Evolutionary conservation across 2,888 invertebrate species (phyloP), one percentile per base, ranked within the genome.

Genomic region (Hemaris fuciformis): DNA sequence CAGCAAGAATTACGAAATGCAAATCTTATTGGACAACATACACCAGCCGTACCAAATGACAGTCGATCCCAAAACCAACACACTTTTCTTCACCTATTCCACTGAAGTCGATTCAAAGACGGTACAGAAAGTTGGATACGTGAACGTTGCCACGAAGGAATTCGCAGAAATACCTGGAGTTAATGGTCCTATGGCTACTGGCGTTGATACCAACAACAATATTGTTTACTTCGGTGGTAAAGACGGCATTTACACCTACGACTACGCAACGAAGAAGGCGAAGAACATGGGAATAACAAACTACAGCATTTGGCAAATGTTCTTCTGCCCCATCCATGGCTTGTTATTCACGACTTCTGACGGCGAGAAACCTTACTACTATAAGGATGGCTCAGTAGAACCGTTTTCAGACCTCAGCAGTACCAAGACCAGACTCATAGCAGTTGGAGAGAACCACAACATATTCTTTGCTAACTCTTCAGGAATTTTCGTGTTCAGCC

Each of bases 301-400:
- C 4, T 57, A 70, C 13, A 88, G 77, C 56, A 78, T 89, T 48
- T 91, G 90, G 90, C 89, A 91, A 71, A 71, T 91, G 72, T 89
- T 88, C 61, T 85, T 73, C 62, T 72, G 69, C 23, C 66, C 61
- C 2, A 84, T 82, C 60, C 76, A 85, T 22, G 74, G 76, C n/a
- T 64, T 90, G 0, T 90, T 87, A 67, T 89, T 82, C 63, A 81
- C 87, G 1, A 79, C 76, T 0, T 87, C 82, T 45, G 43, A 62
- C 0, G 64, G 75, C 0, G 81, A 84, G 64, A 65, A 64, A 60
- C 77, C 72, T 0, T 82, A 69, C 46, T 34, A 71, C 2, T 79
- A 72, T 59, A 77, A 75, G 62, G 60, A 78, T 3, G 66, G 69
- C 2, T 31, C 57, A 20, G 46, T 74, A 0, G 56, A 56, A 1